Conservation (phyloP, 2,113 vertebrate genomes). For the Rhipidura dahli region DNA sequence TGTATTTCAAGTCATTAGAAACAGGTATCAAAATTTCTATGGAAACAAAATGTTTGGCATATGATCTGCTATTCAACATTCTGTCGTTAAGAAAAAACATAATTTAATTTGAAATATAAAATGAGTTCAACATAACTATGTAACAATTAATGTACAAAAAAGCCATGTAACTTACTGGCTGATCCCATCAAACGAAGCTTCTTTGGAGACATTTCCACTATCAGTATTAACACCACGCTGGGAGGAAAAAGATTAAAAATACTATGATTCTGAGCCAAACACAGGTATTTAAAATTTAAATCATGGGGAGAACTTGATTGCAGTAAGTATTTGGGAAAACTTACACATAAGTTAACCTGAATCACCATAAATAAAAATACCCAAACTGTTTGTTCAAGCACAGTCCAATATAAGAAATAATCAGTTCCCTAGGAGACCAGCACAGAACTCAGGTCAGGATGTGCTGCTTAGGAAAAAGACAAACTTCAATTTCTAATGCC, state of each 20-base stretch:
- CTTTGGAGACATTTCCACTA: slow-evolving; percentile 83
- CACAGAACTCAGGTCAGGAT: neutral
- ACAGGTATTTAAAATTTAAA: neutral
- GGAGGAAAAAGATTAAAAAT: neutral
- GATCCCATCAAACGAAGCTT: slow-evolving; percentile 94
- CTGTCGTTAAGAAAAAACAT: neutral
- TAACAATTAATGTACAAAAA: neutral
- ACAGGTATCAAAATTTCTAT: neutral
- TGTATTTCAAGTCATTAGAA: neutral
- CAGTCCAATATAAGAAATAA: neutral
- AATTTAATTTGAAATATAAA: neutral
- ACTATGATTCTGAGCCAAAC: neutral
- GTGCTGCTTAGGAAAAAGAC: neutral
- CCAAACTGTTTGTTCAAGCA: neutral
- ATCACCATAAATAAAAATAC: neutral
- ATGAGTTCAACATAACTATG: neutral
- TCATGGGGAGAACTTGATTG: neutral
- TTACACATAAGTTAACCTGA: neutral
- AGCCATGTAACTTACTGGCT: slow-evolving; percentile 80
- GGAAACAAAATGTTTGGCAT: neutral
- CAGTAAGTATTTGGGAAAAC: neutral
- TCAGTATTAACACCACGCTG: slow-evolving; percentile 91
- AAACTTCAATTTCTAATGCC: neutral
- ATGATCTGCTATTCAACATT: neutral
- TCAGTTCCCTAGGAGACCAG: neutral